Base-by-base conservation (phyloP, 2,113 vertebrate species). In the Origma solitaria region DNA sequence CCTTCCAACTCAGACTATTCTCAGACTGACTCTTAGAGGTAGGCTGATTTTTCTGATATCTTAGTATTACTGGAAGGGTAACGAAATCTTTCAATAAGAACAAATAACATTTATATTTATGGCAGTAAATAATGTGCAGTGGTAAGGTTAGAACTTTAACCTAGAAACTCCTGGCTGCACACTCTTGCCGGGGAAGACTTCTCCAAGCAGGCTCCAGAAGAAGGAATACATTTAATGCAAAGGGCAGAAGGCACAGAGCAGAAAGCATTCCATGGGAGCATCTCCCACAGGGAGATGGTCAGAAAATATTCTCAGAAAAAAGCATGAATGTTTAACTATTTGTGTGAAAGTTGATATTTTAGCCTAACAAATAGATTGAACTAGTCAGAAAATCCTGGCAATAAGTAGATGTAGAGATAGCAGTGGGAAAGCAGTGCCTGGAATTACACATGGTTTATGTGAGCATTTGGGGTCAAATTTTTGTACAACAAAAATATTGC, bases 401-500 rank as follows among this genome's bases (percentile, higher is more conserved):
- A 44, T 51, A 81, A 60, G 23, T 24, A 65, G 10, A 3, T 69
- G 38, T 11, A 57, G 58, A 35, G 13, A 13, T 57, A 38, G 42
- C 21, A 82, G n/a, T 45, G 28, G 12, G 28, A 88, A 93, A 88
- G 56, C 28, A 30, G 44, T 58, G 31, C 35, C 44, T 90, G 68
- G 51, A 94, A 81, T 72, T 90, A 33, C 9, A 33, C 31, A 9
- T 19, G 35, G 21, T 65, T 86, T 92, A 45, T 90, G 27, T 91
- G 89, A 89, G 49, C 17, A 62, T 88, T 73, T 73, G 75, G 62
- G 85, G 51, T 92, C 79, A 40, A 80, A 62, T 35, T 96, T 92
- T 91, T 80, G 66, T 86, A 84, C 44, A 87, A 90, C 50, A 81
- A 94, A 88, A 96, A 73, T 50, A 85, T 73, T 88, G 68, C 47